Evolutionary conservation across 2,888 invertebrate genomes (phyloP).

Genomic region (Philereme transversata): DNA sequence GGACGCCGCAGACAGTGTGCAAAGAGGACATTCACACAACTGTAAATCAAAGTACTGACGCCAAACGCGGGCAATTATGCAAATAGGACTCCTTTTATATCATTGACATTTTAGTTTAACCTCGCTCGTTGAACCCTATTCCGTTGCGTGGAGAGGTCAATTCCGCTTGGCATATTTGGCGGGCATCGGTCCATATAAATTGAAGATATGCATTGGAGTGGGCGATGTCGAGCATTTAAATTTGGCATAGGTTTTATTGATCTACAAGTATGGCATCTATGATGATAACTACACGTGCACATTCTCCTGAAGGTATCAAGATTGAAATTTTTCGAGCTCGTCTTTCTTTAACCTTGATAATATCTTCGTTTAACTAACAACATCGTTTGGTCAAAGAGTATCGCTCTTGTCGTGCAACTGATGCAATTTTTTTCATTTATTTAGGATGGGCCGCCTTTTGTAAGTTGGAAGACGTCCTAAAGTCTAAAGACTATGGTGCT

Average conservation of each 20-base stretch:
- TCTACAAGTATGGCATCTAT: no score
- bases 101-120: slow-evolving; percentile 44
- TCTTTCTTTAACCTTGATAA: no score
- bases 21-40: slow-evolving; percentile 13
- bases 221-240: slow-evolving; percentile 19
- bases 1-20: not conserved
- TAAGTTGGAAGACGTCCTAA: no score
- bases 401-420: no score
- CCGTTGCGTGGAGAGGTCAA: slow-evolving; percentile 42
- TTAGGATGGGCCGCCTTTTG: no score
- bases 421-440: no score
- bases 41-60: slow-evolving; percentile 30
- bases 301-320: no score
- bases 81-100: slow-evolving; percentile 35
- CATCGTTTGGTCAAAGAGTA: no score
- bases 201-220: slow-evolving; percentile 22
- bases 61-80: slow-evolving; percentile 34
- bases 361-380: no score
- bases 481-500: no score
- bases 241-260: slow-evolving; percentile 12
- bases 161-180: slow-evolving; percentile 39
- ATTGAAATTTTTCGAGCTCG: no score
- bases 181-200: slow-evolving; percentile 23
- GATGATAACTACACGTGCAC: no score
- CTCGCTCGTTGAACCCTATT: slow-evolving; percentile 44